A percentile compares a stretch with the other conserved stretches of the same genome.
These are phyloP conservation scores for Nomada ruficornis DNA, from an alignment of 2,888 invertebrate species.

Conservation along the genomic window DNA sequence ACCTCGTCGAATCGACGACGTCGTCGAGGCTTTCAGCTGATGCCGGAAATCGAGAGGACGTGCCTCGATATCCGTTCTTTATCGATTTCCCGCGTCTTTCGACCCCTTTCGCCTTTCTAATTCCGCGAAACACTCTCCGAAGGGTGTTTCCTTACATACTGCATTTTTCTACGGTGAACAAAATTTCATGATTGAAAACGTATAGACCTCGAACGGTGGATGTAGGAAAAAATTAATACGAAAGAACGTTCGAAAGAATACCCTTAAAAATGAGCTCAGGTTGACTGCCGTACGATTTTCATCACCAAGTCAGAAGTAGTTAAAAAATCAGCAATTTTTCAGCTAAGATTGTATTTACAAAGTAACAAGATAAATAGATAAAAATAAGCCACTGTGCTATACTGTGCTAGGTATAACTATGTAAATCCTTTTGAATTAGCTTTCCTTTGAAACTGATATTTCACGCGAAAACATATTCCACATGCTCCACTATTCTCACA, in stretches of 20 bases:
- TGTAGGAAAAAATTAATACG: not conserved
- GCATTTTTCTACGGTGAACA: too few species aligned
- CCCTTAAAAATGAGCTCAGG: too few species aligned
- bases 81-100: slow-evolving; percentile 22
- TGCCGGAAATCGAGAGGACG: slow-evolving; percentile 65
- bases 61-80: slow-evolving; percentile 56
- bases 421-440: too few species aligned
- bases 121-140: slow-evolving; percentile 24
- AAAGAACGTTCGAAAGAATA: not conserved
- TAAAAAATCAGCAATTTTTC: too few species aligned
- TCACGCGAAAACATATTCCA: too few species aligned
- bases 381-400: too few species aligned
- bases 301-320: too few species aligned
- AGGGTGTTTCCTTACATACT: not conserved
- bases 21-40: slow-evolving; percentile 40
- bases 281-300: too few species aligned
- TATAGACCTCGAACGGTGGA: not conserved
- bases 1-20: slow-evolving; percentile 13
- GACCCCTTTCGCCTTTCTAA: not conserved
- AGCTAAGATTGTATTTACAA: too few species aligned
- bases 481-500: not conserved
- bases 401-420: too few species aligned
- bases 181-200: not conserved
- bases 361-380: too few species aligned
- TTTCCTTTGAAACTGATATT: too few species aligned